phyloP scores from a whole-genome alignment of 2,888 invertebrate genomes.

The Brassicogethes aeneus region DNA sequence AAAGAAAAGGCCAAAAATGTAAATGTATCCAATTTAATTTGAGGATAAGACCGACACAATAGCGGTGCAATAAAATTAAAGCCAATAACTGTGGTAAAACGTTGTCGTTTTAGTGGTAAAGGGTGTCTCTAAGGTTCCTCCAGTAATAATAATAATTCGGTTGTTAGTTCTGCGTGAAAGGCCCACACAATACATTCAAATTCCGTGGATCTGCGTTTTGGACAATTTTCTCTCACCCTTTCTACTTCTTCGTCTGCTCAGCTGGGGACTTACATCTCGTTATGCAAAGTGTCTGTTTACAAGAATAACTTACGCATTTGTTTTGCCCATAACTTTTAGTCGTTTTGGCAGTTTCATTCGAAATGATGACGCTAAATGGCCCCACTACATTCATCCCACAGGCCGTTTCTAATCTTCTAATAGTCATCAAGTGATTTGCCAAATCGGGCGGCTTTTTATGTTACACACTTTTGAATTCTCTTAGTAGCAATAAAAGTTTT shows the following conservation, averaged over 20 bases:
- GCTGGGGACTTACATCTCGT: conserved; percentile 38
- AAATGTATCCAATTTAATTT: too few species aligned
- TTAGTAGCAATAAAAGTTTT: too few species aligned
- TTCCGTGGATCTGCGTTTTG: not conserved
- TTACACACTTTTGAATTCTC: too few species aligned
- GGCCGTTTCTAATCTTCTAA: conserved; percentile 36
- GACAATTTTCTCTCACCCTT: not conserved
- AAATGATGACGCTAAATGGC: conserved; percentile 37
- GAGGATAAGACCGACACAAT: too few species aligned
- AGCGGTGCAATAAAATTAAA: too few species aligned
- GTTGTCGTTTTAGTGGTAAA: not conserved
- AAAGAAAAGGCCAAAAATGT: too few species aligned
- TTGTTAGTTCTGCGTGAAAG: not conserved
- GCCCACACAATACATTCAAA: conserved; percentile 1
- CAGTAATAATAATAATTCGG: not conserved
- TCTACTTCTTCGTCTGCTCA: not conserved
- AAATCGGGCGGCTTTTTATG: conserved; percentile 23
- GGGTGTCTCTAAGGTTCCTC: not conserved
- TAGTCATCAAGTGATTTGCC: conserved; percentile 36
- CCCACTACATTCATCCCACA: conserved; percentile 34
- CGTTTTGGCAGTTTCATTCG: conserved; percentile 31
- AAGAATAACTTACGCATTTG: conserved; percentile 39
- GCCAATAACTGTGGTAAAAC: not conserved
- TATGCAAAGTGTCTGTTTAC: conserved; percentile 42
- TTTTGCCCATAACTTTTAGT: conserved; percentile 34